A percentile compares a stretch with the other conserved stretches of the same genome.
Conservation (phyloP, 2,113 vertebrate genomes). For the Gymnorhina tibicen region DNA sequence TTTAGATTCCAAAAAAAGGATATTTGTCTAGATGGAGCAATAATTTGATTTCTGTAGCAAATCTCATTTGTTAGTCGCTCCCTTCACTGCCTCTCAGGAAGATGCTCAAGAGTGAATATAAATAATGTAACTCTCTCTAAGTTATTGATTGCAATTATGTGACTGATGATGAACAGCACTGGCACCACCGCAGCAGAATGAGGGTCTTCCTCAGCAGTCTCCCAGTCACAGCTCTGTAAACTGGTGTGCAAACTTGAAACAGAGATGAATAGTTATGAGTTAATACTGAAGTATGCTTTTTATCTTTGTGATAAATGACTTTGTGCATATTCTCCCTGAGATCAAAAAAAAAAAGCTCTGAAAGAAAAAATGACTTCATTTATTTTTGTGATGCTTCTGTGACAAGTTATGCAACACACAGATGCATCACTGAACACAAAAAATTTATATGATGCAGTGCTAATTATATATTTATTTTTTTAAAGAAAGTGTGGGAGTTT, state of each 20-base stretch:
- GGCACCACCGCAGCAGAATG: neutral
- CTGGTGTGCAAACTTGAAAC: neutral
- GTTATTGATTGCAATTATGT: neutral
- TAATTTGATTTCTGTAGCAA: neutral
- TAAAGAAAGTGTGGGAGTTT: neutral
- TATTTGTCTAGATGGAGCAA: neutral
- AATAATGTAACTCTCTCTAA: neutral
- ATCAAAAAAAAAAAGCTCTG: neutral
- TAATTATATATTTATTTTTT: neutral
- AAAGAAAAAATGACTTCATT: neutral
- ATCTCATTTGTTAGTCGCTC: neutral
- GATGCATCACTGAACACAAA: neutral
- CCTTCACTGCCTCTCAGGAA: neutral
- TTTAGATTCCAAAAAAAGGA: neutral
- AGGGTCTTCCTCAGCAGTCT: neutral
- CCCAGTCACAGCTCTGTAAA: neutral
- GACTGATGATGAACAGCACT: neutral
- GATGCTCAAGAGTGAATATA: neutral
- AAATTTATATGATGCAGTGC: neutral
- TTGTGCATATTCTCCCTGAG: neutral
- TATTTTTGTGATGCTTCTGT: slow-evolving; percentile 21
- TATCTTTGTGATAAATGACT: slow-evolving; percentile 28
- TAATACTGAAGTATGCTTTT: neutral
- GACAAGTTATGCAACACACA: neutral
- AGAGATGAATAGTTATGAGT: slow-evolving; percentile 8